Evolutionary conservation across 2,888 invertebrate species (phyloP), one percentile per base, ranked within the genome.

Genomic region (Tholera decimalis): DNA sequence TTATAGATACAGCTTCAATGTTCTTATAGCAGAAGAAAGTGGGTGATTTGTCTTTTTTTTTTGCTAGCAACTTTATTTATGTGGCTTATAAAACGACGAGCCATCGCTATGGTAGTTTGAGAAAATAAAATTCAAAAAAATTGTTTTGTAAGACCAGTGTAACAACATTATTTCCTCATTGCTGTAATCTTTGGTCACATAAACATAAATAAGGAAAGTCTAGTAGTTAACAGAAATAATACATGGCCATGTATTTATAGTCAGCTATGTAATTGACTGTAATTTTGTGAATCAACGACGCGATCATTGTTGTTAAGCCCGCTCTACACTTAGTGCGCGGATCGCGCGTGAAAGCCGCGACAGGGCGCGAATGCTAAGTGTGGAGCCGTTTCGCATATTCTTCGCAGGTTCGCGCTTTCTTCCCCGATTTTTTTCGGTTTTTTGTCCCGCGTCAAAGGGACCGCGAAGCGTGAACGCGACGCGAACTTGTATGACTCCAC

Each of bases 201-300:
- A 7, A n/a, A n/a, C n/a, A n/a, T 44, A 51, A 56, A 49, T 56
- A 24, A 63, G 50, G 28, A 2, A 37, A 35, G n/a, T 44, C 18
- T 55, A 47, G 24, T 49, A 22, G 60, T 51, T 44, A 68, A 59
- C 37, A 75, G 30, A 47, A 9, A 37, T 51, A 44, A 54, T 47
- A 47, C 35, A 4, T 50, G 30, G 28, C 33, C 18, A 53, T 50
- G 28, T 69, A 28, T 59, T 39, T 54, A 28, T 20, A 39, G 30
- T 28, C 41, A 33, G 39, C 24, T 53, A 43, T 20, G 18, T 63
- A 78, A 78, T 63, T 71, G 53, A 28, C 44, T 44, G 57, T 76
- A 76, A 75, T 68, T 82, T 59, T n/a, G 56, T 63, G 65, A 63
- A 76, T 72, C 72, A 76, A 76, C 67, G 77, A 82, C 24, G 66